These are phyloP conservation scores for Poecile atricapillus DNA, from an alignment of 2,113 vertebrate genomes.

Conservation along the genomic window DNA sequence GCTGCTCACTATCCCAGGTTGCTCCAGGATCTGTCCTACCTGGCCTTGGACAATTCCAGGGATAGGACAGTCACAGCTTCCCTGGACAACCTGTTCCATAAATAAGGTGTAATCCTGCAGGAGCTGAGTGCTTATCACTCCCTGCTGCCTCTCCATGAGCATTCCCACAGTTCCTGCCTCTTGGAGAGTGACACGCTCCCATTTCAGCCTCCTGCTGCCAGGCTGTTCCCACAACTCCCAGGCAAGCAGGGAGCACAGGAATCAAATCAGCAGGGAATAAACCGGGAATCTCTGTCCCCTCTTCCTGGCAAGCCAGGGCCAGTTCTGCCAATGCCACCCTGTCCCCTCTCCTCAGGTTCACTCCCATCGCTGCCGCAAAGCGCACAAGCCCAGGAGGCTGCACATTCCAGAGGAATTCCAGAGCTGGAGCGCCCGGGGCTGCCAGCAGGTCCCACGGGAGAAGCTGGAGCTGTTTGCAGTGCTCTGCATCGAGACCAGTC, in stretches of 20 bases:
- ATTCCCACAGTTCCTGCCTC: neutral
- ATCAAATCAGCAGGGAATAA: neutral
- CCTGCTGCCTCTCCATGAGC: neutral
- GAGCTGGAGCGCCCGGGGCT: neutral
- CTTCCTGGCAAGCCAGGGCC: neutral
- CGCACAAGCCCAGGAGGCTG: conserved; percentile 55
- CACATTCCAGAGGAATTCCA: conserved; percentile 68
- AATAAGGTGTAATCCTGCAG: neutral
- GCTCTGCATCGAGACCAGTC: conserved; percentile 90
- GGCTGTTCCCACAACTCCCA: neutral
- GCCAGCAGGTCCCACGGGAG: conserved; percentile 66
- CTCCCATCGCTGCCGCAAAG: conserved; percentile 66
- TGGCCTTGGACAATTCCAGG: neutral
- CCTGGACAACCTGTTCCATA: neutral
- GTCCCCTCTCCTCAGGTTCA: conserved; percentile 74
- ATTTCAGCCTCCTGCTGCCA: neutral
- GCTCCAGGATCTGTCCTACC: neutral
- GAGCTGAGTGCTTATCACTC: neutral
- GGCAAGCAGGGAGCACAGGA: rapidly evolving
- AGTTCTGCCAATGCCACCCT: neutral
- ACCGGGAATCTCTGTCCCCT: neutral
- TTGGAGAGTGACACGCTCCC: neutral
- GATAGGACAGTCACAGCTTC: neutral
- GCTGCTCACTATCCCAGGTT: neutral
- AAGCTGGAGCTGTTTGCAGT: conserved; percentile 86